These are phyloP conservation scores for Lordiphosa stackelbergi DNA, from an alignment of 1,140 invertebrate species.

Conservation along the genomic window DNA sequence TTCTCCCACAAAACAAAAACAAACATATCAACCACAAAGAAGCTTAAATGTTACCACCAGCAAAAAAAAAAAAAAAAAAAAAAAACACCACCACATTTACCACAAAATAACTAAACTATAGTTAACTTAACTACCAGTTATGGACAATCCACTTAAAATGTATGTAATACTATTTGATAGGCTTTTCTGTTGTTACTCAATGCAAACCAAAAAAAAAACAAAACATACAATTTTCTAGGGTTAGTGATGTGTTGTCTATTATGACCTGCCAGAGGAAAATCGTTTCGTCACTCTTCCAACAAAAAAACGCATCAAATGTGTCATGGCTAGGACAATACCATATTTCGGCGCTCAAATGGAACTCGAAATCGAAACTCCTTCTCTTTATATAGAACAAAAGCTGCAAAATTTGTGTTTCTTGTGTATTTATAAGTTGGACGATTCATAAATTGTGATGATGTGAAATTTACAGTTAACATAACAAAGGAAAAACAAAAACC, in stretches of 20 bases:
- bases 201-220: not conserved
- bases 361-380: slow-evolving; percentile 1
- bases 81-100: slow-evolving; percentile 36
- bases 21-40: too few species aligned
- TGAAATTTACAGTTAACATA: slow-evolving; percentile 78
- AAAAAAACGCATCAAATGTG: slow-evolving; percentile 31
- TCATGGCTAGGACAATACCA: slow-evolving; percentile 37
- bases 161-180: slow-evolving; percentile 40
- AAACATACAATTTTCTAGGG: slow-evolving; percentile 29
- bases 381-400: not conserved
- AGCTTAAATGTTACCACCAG: slow-evolving; percentile 25
- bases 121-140: slow-evolving; percentile 69
- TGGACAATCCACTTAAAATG: slow-evolving; percentile 57
- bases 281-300: slow-evolving; percentile 23
- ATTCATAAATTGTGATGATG: slow-evolving; percentile 77
- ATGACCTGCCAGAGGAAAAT: slow-evolving; percentile 26
- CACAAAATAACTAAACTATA: slow-evolving; percentile 41
- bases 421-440: slow-evolving; percentile 66
- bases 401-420: slow-evolving; percentile 32
- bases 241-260: slow-evolving; percentile 39
- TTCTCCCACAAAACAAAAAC: not conserved
- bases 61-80: slow-evolving; percentile 36
- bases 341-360: slow-evolving; percentile 14
- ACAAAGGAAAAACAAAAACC: slow-evolving; percentile 13
- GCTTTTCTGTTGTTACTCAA: slow-evolving; percentile 68